A percentile compares a stretch with the other conserved stretches of the same genome.
Evolutionary conservation across 2,888 invertebrate species (phyloP).

Genomic region (Bombylius major): DNA sequence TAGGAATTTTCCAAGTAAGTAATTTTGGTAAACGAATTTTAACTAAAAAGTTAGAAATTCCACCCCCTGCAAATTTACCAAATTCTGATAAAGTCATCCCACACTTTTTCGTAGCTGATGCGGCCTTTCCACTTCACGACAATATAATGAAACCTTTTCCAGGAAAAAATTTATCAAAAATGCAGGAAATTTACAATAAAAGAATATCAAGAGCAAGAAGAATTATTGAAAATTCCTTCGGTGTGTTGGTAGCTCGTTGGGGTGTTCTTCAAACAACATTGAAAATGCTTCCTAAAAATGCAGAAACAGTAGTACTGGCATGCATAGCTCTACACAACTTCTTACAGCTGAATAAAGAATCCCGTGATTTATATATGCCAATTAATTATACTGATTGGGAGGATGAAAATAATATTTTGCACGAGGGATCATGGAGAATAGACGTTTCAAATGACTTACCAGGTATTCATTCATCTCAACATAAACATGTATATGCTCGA

Average conservation of each 20-base stretch:
- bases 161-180: background rate
- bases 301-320: slow-evolving; percentile 7
- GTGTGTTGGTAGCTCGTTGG: slow-evolving; percentile 3
- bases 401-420: background rate
- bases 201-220: background rate
- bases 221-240: slow-evolving; percentile 4
- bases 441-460: no score
- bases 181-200: background rate
- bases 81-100: background rate
- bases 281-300: slow-evolving; percentile 3
- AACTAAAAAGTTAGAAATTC: background rate
- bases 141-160: background rate
- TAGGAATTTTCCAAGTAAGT: slow-evolving; percentile 3
- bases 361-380: background rate
- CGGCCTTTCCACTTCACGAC: background rate
- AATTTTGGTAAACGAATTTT: slow-evolving; percentile 1
- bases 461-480: background rate
- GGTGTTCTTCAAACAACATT: background rate
- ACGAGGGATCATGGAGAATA: no score
- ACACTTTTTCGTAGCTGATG: background rate
- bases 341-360: background rate
- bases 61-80: background rate
- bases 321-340: slow-evolving; percentile 10
- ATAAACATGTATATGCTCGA: no score
- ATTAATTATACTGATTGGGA: background rate